Percentiles rank a stretch among this genome's conserved stretches.
phyloP scores from a whole-genome alignment of 2,888 invertebrate species.

The Blomia tropicalis region DNA sequence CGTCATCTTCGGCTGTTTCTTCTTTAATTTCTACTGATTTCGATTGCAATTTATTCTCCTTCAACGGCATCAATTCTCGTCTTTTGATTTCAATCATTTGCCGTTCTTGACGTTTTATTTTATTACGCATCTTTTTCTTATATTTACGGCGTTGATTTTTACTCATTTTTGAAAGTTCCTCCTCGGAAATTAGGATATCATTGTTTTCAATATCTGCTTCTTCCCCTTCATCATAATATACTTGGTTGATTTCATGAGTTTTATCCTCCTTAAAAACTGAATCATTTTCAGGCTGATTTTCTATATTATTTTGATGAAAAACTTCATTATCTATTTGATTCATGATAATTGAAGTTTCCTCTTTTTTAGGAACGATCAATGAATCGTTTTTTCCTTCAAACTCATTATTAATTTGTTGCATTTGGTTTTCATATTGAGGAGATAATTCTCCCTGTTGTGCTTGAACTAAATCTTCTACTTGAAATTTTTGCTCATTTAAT shows the following conservation, averaged over 20 bases:
- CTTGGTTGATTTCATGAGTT: neutral
- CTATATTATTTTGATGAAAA: too few relatives aligned
- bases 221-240: slow-evolving; percentile 5
- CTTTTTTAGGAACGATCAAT: too few relatives aligned
- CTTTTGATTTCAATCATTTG: neutral
- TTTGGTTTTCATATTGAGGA: neutral
- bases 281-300: neutral
- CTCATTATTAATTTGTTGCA: neutral
- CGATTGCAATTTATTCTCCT: neutral
- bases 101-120: neutral
- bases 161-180: neutral
- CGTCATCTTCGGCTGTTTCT: neutral
- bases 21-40: neutral
- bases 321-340: too few relatives aligned
- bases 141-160: neutral
- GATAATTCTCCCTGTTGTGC: too few relatives aligned
- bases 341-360: too few relatives aligned
- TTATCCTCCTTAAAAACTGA: neutral
- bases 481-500: neutral
- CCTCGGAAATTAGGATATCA: neutral
- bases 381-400: neutral
- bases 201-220: neutral
- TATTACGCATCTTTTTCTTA: neutral
- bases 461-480: neutral
- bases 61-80: neutral